These are phyloP conservation scores for Augochlora pura DNA, from an alignment of 1,140 invertebrate genomes.

Conservation along the genomic window DNA sequence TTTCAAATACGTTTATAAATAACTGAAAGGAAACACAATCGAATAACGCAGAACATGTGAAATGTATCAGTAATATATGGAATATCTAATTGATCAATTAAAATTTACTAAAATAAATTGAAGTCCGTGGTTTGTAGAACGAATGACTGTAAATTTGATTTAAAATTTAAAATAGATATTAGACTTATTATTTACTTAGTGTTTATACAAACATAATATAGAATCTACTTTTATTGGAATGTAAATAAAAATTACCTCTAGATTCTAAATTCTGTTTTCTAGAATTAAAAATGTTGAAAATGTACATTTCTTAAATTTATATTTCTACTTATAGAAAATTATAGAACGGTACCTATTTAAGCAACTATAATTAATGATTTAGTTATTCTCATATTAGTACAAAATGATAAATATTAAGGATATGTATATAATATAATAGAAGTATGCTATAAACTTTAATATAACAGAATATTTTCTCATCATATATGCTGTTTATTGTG, in stretches of 20 bases:
- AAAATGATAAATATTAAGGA: constrained; percentile 6
- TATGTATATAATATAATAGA: constrained; percentile 8
- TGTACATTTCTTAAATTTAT: constrained; percentile 11
- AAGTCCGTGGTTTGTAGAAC: not conserved
- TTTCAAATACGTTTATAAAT: not conserved
- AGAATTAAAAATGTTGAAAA: constrained; percentile 12
- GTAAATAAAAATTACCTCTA: not conserved
- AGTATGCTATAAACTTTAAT: constrained; percentile 12
- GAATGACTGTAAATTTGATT: not conserved
- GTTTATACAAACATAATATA: not conserved
- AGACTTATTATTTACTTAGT: not conserved
- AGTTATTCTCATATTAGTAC: constrained; percentile 14
- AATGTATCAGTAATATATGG: not conserved
- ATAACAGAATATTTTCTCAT: constrained; percentile 14
- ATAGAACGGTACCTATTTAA: not conserved
- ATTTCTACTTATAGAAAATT: not conserved
- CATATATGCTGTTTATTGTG: constrained; percentile 9
- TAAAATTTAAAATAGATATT: not conserved
- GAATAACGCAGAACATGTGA: not conserved
- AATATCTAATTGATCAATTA: not conserved
- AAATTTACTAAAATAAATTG: not conserved
- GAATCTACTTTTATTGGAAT: constrained; percentile 1
- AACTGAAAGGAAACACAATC: not conserved
- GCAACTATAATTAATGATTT: not conserved
- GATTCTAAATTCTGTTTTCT: not conserved